A percentile compares a stretch with the other conserved stretches of the same genome.
These are phyloP conservation scores for Diuraphis noxia DNA, from an alignment of 1,140 invertebrate species.

Conservation along the genomic window DNA sequence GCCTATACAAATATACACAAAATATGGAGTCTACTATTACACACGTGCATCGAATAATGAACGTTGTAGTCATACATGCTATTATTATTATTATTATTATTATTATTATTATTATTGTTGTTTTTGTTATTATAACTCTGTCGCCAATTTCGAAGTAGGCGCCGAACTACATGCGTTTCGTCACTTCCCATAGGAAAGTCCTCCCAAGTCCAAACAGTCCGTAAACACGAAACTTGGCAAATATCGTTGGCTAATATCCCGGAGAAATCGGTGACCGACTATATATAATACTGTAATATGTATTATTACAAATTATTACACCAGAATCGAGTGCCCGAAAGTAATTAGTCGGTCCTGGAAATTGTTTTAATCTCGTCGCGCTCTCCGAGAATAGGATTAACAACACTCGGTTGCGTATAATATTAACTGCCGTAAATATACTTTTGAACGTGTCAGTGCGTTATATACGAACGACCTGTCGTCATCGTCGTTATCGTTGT, in stretches of 20 bases:
- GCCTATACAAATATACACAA: neutral
- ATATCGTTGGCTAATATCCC: neutral
- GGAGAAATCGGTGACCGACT: neutral
- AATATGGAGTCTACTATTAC: neutral
- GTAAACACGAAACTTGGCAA: neutral
- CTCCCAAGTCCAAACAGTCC: neutral
- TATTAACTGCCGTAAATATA: neutral
- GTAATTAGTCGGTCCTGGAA: neutral
- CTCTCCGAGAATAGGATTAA: neutral
- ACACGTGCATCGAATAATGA: neutral
- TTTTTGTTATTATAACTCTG: neutral
- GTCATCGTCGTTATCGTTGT: neutral
- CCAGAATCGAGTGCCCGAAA: neutral
- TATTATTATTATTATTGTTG: neutral
- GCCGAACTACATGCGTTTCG: neutral
- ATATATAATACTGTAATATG: neutral
- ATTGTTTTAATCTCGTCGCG: neutral
- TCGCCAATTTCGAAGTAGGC: neutral
- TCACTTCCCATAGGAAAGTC: neutral
- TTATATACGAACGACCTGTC: neutral
- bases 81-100: no score
- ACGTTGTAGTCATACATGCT: neutral
- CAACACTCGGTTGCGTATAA: neutral
- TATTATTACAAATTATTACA: slow-evolving; percentile 1
- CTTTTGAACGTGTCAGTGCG: neutral